A percentile compares a stretch with the other conserved stretches of the same genome.
These are phyloP conservation scores for Siphamia tubifer DNA, from an alignment of 2,113 vertebrate species.

Conservation along the genomic window DNA sequence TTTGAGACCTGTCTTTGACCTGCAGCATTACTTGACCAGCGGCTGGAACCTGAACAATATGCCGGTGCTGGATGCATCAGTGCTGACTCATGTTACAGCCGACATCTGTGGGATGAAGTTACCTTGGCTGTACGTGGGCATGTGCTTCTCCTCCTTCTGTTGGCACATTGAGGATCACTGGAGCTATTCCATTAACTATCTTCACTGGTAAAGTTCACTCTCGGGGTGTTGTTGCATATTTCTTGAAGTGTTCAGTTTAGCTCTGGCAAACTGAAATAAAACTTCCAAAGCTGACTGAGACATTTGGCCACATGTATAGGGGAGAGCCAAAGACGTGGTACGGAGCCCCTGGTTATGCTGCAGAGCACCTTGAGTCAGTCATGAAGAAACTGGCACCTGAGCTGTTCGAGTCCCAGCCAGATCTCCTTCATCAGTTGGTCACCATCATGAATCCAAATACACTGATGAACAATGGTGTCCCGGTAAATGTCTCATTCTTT, in stretches of 20 bases:
- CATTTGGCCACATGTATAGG: constrained; percentile 74
- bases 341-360: constrained; percentile 93
- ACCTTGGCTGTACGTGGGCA: constrained; percentile 97
- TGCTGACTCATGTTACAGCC: constrained; percentile 93
- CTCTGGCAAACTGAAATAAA: too few species aligned
- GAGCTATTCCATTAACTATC: constrained; percentile 98
- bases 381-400: constrained; percentile 98
- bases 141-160: constrained; percentile 99
- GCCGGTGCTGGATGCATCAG: constrained; percentile 95
- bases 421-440: constrained; percentile 97
- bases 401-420: constrained; percentile 95
- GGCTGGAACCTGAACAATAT: constrained; percentile 99
- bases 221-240: background rate
- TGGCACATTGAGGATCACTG: constrained; percentile 99
- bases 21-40: constrained; percentile 90
- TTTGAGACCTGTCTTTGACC: constrained; percentile 29
- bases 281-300: background rate
- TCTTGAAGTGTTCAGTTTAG: too few species aligned
- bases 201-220: constrained; percentile 87
- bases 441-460: constrained; percentile 99
- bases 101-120: constrained; percentile 99
- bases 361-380: constrained; percentile 92
- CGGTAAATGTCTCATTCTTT: constrained; percentile 77
- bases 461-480: constrained; percentile 94
- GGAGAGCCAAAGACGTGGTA: constrained; percentile 99